Evolutionary conservation across 2,888 invertebrate genomes (phyloP), one percentile per base, ranked within the genome.

Genomic region (Microctonus hyperodae): DNA sequence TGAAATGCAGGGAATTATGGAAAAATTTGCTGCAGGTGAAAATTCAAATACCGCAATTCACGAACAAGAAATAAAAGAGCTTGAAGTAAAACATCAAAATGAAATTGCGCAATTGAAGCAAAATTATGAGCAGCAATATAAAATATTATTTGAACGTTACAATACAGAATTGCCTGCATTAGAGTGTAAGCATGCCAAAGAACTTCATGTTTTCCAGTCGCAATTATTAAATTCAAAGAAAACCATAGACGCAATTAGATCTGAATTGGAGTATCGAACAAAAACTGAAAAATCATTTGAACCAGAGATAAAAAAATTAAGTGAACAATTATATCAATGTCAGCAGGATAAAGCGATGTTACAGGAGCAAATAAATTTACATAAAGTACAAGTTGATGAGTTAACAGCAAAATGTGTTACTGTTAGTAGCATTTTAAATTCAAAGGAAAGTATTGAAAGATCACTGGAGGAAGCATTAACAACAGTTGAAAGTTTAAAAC

Each of bases 401-500:
- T 71, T 83, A 4, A 82, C 82, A 0, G 76, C 81, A 0, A 83
- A 84, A 55, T 81, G 80, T 22, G 65, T 82, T 0, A 72, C 83
- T 0, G 72, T 78, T 0, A 75, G 77, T 9, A 80, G 78, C 25
- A 74, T 83, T 2, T 65, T 81, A 0, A 83, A 83, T 7, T 83
- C 83, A 0, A 83, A 83, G 44, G 83, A 83, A 51, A 83, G 83
- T 31, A 81, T 83, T 7, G 83, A 83, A 56, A 75, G 78, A 13
- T 82, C 83, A 0, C 68, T 84, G n/a, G 82, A 83, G 33, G 79
- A 83, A 37, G 81, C 83, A 0, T 33, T 81, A 9, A 75, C 74
- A 2, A 80, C 79, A 55, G 78, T 79, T 1, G 73, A 77, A 0
- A 57, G 64, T 3, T 65, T 82, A 2, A 80, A 76, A 44, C 75